Evolutionary conservation across 2,797 vertebrate genomes (phyloP).

Genomic region (Euthynnus affinis): DNA sequence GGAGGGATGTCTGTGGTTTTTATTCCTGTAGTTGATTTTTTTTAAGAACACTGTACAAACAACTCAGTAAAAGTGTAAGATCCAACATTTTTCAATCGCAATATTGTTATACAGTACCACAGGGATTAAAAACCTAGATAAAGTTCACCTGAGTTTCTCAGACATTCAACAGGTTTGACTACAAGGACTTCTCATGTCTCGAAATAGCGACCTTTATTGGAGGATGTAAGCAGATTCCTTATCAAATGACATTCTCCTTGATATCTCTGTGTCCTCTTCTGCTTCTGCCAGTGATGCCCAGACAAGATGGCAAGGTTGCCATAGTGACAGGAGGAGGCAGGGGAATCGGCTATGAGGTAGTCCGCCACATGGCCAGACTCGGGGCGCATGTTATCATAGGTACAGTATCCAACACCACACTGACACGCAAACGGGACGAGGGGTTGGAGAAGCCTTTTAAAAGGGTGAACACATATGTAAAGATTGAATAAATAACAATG

Average conservation of each 20-base stretch:
- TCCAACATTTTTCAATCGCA: neutral
- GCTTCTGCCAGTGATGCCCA: conserved; percentile 86
- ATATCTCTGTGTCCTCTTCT: conserved; percentile 79
- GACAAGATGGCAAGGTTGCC: conserved; percentile 91
- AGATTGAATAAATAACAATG: too few relatives aligned
- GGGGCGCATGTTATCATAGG: conserved; percentile 93
- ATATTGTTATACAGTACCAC: neutral
- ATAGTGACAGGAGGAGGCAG: conserved; percentile 92
- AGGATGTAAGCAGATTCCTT: conserved; percentile 38
- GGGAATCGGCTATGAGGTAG: conserved; percentile 92
- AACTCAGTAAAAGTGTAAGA: neutral
- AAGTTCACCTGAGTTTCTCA: neutral
- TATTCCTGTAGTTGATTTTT: neutral
- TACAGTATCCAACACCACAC: conserved; percentile 79
- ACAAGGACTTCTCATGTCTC: conserved; percentile 14
- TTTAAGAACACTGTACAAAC: neutral
- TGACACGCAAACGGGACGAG: conserved; percentile 32
- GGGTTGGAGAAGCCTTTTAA: neutral
- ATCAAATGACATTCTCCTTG: conserved; percentile 67
- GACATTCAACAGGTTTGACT: conserved; percentile 2
- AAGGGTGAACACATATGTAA: neutral
- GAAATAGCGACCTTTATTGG: conserved; percentile 33
- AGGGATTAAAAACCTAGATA: neutral
- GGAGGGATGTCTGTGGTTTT: too few relatives aligned
- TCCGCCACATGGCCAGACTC: conserved; percentile 87